A percentile compares a stretch with the other conserved stretches of the same genome.
Evolutionary conservation across 2,888 invertebrate species (phyloP).

Genomic region (Anoncus sp.): DNA sequence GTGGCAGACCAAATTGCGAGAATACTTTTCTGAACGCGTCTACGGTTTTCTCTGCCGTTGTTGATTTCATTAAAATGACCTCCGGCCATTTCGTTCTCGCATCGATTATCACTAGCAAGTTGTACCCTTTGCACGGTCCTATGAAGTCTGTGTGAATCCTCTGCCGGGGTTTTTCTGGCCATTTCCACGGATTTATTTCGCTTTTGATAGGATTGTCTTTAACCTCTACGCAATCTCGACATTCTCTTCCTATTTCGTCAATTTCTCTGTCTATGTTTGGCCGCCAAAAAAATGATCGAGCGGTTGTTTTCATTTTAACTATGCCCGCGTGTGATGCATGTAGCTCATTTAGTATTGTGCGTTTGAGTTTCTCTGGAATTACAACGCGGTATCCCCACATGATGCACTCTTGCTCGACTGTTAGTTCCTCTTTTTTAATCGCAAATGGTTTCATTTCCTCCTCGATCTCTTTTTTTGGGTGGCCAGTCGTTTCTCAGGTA

Average conservation of each 20-base stretch:
- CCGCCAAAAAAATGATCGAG: slow-evolving; percentile 65
- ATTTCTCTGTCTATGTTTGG: slow-evolving; percentile 60
- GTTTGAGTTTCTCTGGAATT: slow-evolving; percentile 43
- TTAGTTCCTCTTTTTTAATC: slow-evolving; percentile 46
- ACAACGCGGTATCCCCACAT: too few relatives aligned
- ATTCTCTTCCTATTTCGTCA: slow-evolving; percentile 45
- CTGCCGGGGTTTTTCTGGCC: slow-evolving; percentile 63
- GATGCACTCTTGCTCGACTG: too few relatives aligned
- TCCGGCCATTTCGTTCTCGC: slow-evolving; percentile 32
- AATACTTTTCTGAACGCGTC: too few relatives aligned
- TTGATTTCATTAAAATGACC: too few relatives aligned
- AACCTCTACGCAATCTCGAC: slow-evolving; percentile 47
- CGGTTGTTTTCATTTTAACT: slow-evolving; percentile 58
- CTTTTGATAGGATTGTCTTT: slow-evolving; percentile 46
- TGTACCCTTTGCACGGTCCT: slow-evolving; percentile 51
- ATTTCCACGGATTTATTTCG: slow-evolving; percentile 61
- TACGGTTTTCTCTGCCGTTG: too few relatives aligned
- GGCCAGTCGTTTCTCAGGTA: slow-evolving; percentile 50
- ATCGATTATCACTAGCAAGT: slow-evolving; percentile 68
- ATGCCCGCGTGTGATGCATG: slow-evolving; percentile 56
- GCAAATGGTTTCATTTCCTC: slow-evolving; percentile 33
- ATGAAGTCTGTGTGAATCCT: slow-evolving; percentile 67
- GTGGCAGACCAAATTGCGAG: too few relatives aligned
- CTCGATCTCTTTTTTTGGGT: slow-evolving; percentile 41
- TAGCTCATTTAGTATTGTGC: slow-evolving; percentile 43